These are phyloP conservation scores for Narcine bancroftii DNA, from an alignment of 2,113 vertebrate species.

Conservation along the genomic window DNA sequence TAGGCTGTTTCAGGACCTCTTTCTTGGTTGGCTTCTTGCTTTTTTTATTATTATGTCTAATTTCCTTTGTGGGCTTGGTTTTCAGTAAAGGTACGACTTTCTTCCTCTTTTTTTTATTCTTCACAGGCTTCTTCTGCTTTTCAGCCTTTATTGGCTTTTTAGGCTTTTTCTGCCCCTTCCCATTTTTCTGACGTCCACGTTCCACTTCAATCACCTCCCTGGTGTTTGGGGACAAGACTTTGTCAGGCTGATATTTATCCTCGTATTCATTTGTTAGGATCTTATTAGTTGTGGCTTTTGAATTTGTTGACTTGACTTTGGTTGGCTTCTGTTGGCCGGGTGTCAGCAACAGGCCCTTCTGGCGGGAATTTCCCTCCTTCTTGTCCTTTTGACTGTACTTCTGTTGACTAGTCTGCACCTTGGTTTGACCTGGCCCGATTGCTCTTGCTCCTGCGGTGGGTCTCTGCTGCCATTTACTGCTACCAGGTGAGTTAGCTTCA, in stretches of 20 bases:
- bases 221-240: slow-evolving; percentile 54
- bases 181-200: slow-evolving; percentile 57
- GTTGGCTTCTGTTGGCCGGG: slow-evolving; percentile 60
- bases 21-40: slow-evolving; percentile 64
- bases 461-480: slow-evolving; percentile 39
- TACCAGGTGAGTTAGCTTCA: slow-evolving; percentile 55
- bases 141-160: slow-evolving; percentile 63
- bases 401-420: slow-evolving; percentile 50
- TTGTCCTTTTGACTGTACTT: slow-evolving; percentile 77
- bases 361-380: slow-evolving; percentile 50
- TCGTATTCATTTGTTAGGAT: slow-evolving; percentile 77
- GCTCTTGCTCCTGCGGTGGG: slow-evolving; percentile 46
- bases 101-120: slow-evolving; percentile 66
- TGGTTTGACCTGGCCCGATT: slow-evolving; percentile 48
- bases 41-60: slow-evolving; percentile 66
- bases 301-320: slow-evolving; percentile 66
- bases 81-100: slow-evolving; percentile 73
- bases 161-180: slow-evolving; percentile 64
- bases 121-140: slow-evolving; percentile 73
- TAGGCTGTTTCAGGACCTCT: slow-evolving; percentile 61
- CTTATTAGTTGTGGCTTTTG: slow-evolving; percentile 64
- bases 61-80: slow-evolving; percentile 66
- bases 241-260: slow-evolving; percentile 63
- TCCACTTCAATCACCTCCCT: slow-evolving; percentile 57
- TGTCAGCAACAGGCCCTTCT: slow-evolving; percentile 50